Evolutionary conservation across 2,888 invertebrate species (phyloP).

Genomic region (Torymus auratus): DNA sequence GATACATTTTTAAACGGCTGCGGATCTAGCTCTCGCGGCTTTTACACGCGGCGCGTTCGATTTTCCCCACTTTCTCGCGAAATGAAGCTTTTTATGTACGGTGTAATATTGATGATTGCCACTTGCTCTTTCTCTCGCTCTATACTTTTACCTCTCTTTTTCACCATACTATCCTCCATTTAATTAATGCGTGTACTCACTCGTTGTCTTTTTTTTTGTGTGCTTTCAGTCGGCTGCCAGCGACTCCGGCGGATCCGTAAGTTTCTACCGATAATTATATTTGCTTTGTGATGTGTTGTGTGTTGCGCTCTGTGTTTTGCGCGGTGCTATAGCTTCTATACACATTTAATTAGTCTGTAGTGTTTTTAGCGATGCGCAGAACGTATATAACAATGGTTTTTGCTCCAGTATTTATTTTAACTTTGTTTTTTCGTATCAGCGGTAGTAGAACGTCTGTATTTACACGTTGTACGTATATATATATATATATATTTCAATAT

Average conservation of each 20-base stretch:
- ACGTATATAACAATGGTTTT: too few relatives aligned
- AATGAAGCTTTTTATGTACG: constrained; percentile 3
- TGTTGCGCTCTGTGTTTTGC: too few relatives aligned
- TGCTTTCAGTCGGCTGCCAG: neutral
- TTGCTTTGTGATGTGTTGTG: too few relatives aligned
- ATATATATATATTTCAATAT: too few relatives aligned
- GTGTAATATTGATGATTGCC: constrained; percentile 16
- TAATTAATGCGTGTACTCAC: neutral
- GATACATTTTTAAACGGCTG: constrained; percentile 16
- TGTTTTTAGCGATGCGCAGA: too few relatives aligned
- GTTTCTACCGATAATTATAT: neutral
- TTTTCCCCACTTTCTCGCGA: neutral
- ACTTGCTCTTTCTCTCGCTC: neutral
- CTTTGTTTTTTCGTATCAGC: too few relatives aligned
- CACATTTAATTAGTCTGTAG: too few relatives aligned
- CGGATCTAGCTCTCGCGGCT: neutral
- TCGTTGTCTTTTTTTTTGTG: neutral
- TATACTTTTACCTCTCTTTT: too few relatives aligned
- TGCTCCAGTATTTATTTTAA: too few relatives aligned
- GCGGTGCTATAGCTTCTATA: too few relatives aligned
- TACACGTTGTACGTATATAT: too few relatives aligned
- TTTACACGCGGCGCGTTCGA: neutral
- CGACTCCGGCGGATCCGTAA: neutral
- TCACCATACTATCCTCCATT: neutral
- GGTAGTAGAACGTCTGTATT: too few relatives aligned